Conservation (phyloP, 23 tunicate genomes). For the Trididemnum miniatum region DNA sequence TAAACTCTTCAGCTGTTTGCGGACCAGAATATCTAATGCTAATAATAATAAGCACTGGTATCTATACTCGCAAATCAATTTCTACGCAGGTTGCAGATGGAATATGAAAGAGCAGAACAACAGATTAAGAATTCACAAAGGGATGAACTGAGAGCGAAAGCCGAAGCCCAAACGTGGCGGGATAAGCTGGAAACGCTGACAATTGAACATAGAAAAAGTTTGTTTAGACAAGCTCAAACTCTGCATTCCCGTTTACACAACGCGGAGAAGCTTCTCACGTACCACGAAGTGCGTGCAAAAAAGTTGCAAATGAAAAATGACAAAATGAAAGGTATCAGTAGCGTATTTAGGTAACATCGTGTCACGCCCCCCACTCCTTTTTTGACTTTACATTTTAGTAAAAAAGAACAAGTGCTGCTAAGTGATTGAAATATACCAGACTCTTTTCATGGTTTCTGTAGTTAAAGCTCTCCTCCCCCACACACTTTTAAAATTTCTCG, state of each 20-base stretch:
- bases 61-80: no score
- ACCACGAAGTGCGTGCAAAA: slow-evolving; percentile 56
- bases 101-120: slow-evolving; percentile 47
- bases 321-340: slow-evolving; percentile 74
- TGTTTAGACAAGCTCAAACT: slow-evolving; percentile 59
- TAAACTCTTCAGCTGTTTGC: no score
- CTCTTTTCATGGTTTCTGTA: no score
- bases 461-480: no score
- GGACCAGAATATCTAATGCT: no score
- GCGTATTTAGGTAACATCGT: no score
- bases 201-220: slow-evolving; percentile 43
- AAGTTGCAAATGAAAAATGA: slow-evolving; percentile 37
- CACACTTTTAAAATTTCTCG: no score
- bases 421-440: no score
- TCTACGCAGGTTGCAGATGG: slow-evolving; percentile 45
- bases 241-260: slow-evolving; percentile 40
- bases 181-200: slow-evolving; percentile 47
- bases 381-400: no score
- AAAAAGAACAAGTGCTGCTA: no score
- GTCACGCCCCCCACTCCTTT: no score
- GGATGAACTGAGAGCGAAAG: slow-evolving; percentile 64
- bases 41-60: no score
- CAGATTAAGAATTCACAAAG: slow-evolving; percentile 41
- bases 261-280: slow-evolving; percentile 63
- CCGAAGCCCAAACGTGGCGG: slow-evolving; percentile 63